Evolutionary conservation across 2,888 invertebrate genomes (phyloP).

Genomic region (Opisthograptis luteolata): DNA sequence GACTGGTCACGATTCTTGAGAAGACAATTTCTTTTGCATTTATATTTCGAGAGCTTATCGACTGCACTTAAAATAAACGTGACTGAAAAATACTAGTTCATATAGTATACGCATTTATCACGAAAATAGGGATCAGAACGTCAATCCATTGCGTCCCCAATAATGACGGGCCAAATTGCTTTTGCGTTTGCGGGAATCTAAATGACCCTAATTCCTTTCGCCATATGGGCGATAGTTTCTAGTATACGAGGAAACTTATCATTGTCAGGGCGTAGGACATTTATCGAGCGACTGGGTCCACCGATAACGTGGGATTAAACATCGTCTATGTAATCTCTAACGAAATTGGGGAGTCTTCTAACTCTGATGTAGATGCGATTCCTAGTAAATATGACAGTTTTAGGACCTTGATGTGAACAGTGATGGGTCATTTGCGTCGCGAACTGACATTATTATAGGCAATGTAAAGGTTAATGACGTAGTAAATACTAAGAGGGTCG

Average conservation of each 20-base stretch:
- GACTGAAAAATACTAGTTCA: slow-evolving; percentile 47
- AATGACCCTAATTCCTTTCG: slow-evolving; percentile 41
- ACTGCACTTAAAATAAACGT: slow-evolving; percentile 40
- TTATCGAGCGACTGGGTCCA: slow-evolving; percentile 62
- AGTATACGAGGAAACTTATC: slow-evolving; percentile 42
- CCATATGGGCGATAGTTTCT: slow-evolving; percentile 39
- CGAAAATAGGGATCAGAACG: slow-evolving; percentile 56
- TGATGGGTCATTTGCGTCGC: slow-evolving; percentile 43
- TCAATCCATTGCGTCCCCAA: slow-evolving; percentile 59
- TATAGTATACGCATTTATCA: slow-evolving; percentile 54
- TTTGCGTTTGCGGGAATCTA: slow-evolving; percentile 36
- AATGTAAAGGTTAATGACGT: slow-evolving; percentile 48
- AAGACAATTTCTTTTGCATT: slow-evolving; percentile 47
- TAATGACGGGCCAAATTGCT: slow-evolving; percentile 44
- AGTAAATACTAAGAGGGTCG: slow-evolving; percentile 37
- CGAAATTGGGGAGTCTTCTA: slow-evolving; percentile 52
- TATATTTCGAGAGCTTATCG: slow-evolving; percentile 46
- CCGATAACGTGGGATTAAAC: slow-evolving; percentile 67
- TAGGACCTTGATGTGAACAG: slow-evolving; percentile 36
- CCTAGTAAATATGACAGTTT: slow-evolving; percentile 41
- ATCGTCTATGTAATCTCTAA: slow-evolving; percentile 57
- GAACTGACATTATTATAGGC: slow-evolving; percentile 40
- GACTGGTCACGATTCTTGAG: slow-evolving; percentile 55
- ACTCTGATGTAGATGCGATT: slow-evolving; percentile 42
- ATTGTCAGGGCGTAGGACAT: slow-evolving; percentile 51